Base-by-base conservation (phyloP, 2,797 vertebrate species). In the Coregonus sp. region DNA sequence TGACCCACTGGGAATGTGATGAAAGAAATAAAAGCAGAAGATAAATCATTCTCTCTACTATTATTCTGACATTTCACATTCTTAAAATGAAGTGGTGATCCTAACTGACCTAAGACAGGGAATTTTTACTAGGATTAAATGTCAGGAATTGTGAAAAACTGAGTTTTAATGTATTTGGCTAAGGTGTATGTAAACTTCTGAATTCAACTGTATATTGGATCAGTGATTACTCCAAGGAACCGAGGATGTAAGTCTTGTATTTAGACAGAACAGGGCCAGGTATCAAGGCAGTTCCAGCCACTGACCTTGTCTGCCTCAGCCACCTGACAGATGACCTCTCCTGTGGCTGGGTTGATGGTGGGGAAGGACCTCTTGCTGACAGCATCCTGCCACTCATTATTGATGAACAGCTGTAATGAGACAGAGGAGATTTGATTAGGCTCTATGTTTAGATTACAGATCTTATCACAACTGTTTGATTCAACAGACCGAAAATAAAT, bases 381-480 rank as follows among this genome's bases (percentile, higher is more conserved):
- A 0, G 98, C 94, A 37, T 99, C 95, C 0, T 97, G 96, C 97
- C 97, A 99, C 65, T 97, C 93, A 0, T 99, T 99, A 85, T 98
- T 97, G 84, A 99, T 99, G 80, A 99, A 99, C 74, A 99, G 95
- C 98, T 99, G 90, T 31, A 75, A 68, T 65, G 31, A 68, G 2
- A 80, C 15, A 54, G 18, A 6, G 14, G 12, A 7, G 25, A 35
- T 47, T 5, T 56, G 18, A 56, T 54, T 18, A 20, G 63, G 6
- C 70, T 12, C 15, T 35, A 18, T 47, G 18, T 66, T 52, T 20
- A 11, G 71, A 5, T 40, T 5, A 70, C 66, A 25, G 14, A 67
- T 29, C 14, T 56, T 12, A 71, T 75, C 33, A 4, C 35, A 6
- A 59, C 15, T 37, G n/a, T 15, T 54, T 35, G 7, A 66, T n/a